These are phyloP conservation scores for Conistra vaccinii DNA, from an alignment of 2,888 invertebrate species.

Conservation along the genomic window DNA sequence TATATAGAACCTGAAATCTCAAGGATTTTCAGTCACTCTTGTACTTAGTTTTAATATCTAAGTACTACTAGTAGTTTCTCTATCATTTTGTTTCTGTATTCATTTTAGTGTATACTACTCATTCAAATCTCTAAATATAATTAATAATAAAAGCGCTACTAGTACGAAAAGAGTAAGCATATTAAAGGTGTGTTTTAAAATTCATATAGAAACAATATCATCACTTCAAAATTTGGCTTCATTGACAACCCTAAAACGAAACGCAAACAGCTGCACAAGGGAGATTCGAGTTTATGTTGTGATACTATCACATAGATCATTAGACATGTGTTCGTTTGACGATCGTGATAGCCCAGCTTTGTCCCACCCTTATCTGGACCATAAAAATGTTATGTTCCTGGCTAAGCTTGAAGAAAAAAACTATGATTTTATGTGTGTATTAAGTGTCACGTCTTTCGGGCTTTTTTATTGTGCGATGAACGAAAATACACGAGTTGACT, in stretches of 20 bases:
- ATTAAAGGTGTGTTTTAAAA: background rate
- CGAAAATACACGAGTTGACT: constrained; percentile 36
- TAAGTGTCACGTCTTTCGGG: constrained; percentile 56
- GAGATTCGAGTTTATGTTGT: constrained; percentile 64
- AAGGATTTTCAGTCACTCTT: background rate
- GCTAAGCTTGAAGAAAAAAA: constrained; percentile 49
- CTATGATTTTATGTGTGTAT: constrained; percentile 60
- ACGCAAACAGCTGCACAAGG: constrained; percentile 47
- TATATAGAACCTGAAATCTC: background rate
- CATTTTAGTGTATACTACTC: background rate
- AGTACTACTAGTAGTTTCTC: background rate
- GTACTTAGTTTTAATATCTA: background rate
- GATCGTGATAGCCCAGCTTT: constrained; percentile 60
- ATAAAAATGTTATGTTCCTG: constrained; percentile 66
- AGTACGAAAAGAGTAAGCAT: background rate
- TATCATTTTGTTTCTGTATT: background rate
- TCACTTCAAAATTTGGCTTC: background rate
- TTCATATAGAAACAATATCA: background rate
- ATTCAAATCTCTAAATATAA: too few relatives aligned
- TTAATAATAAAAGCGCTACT: too few relatives aligned
- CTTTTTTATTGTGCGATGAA: constrained; percentile 50
- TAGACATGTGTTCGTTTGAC: constrained; percentile 67
- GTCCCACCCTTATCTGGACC: constrained; percentile 63
- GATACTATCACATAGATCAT: constrained; percentile 68
- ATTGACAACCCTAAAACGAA: constrained; percentile 45